Conservation (phyloP, 2,797 vertebrate species). For the Sebastes hopkinsi region DNA sequence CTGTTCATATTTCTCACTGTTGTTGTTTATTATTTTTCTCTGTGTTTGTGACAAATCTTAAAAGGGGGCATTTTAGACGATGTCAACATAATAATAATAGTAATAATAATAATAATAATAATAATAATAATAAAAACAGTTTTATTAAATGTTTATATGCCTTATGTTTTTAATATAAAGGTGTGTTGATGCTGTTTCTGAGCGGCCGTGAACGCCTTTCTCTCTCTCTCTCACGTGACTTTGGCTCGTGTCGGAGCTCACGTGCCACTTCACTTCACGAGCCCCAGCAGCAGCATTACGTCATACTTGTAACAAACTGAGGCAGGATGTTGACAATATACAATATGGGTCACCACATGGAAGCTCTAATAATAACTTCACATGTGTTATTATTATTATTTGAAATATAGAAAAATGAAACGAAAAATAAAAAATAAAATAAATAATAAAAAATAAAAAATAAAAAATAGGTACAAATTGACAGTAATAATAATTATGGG, state of each 20-base stretch:
- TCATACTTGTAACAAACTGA: conserved; percentile 47
- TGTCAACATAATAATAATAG: too few relatives aligned
- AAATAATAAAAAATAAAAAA: too few relatives aligned
- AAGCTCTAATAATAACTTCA: background rate
- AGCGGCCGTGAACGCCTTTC: too few relatives aligned
- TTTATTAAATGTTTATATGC: background rate
- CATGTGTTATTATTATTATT: background rate
- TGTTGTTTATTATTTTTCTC: background rate
- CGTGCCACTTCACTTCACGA: conserved; percentile 41
- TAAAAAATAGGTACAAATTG: too few relatives aligned
- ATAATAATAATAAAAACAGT: too few relatives aligned
- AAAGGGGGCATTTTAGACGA: background rate
- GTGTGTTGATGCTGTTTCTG: too few relatives aligned
- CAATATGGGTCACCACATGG: conserved; percentile 42
- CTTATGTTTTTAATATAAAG: too few relatives aligned
- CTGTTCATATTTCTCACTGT: background rate
- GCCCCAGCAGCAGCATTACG: conserved; percentile 58
- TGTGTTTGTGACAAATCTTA: background rate
- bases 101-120: too few relatives aligned
- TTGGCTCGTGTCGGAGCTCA: conserved; percentile 40
- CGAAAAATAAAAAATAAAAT: too few relatives aligned
- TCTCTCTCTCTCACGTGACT: conserved; percentile 13
- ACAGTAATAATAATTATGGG: too few relatives aligned
- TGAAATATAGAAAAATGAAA: too few relatives aligned
- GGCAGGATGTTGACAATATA: background rate